phyloP scores from a whole-genome alignment of 2,888 invertebrate species.

The Neria commutata region DNA sequence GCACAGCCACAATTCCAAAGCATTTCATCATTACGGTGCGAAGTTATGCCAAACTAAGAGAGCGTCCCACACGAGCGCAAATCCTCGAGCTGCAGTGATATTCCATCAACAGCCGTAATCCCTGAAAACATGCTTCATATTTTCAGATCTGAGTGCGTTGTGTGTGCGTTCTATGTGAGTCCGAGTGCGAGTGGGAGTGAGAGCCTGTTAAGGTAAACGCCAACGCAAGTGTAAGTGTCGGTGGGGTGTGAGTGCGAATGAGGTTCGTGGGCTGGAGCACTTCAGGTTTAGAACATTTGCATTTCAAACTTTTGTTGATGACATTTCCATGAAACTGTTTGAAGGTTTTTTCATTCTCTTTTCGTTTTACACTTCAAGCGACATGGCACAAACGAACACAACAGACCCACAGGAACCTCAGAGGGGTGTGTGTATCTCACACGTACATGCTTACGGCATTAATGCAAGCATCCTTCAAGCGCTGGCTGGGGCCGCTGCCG shows the following conservation, averaged over 20 bases:
- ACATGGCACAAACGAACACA: conserved; percentile 15
- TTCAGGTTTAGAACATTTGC: conserved; percentile 40
- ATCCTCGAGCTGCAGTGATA: not conserved
- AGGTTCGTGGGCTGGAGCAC: conserved; percentile 1
- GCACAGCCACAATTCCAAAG: no score
- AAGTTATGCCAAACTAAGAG: not conserved
- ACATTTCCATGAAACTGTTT: conserved; percentile 49
- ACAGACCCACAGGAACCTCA: conserved; percentile 34
- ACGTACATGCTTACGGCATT: conserved; percentile 28
- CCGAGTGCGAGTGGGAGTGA: not conserved
- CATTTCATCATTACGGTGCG: no score
- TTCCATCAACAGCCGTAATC: conserved; percentile 2
- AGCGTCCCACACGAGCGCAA: not conserved
- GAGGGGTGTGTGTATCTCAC: not conserved
- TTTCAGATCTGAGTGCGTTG: not conserved
- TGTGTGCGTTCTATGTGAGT: not conserved
- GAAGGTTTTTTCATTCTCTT: conserved; percentile 32
- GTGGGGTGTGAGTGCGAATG: not conserved
- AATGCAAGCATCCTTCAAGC: conserved; percentile 50
- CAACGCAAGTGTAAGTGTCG: not conserved
- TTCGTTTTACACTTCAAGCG: not conserved
- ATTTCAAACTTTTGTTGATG: conserved; percentile 52
- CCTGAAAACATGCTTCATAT: not conserved
- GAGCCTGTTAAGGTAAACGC: not conserved
- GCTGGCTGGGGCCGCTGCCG: not conserved